Base-by-base conservation (phyloP, 2,113 vertebrate species). In the Seriola dumerili region DNA sequence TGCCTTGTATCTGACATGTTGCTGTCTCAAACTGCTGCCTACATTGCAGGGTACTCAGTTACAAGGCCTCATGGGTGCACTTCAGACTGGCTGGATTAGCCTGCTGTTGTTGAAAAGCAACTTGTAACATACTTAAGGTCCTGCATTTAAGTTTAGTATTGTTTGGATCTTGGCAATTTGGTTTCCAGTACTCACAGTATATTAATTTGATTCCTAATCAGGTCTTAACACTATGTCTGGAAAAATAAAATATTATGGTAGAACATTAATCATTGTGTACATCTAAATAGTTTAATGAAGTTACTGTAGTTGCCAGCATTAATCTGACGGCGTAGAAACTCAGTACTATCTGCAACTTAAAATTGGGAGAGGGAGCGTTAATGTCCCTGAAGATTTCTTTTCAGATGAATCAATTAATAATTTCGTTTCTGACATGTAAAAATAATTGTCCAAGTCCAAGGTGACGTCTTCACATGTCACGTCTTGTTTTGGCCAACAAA, bases 1-100 rank as follows among this genome's bases (percentile, higher is more conserved):
- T 5, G 68, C 42, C 73, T 73, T 63, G 36, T 62, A 77, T 36
- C 73, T 74, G 85, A 78, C 85, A 63, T 81, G 78, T 68, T 72
- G 72, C 57, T 81, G 82, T 82, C 72, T 80, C 61, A 75, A 58
- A 57, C 74, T 57, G 78, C 81, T 72, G 81, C 55, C 65, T 61
- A 59, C 57, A 72, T 67, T 57, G 54, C 67, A 29, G 17, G 14
- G 17, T 38, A 52, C 50, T 17, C 34, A 50, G 57, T 21, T 44
- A 34, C 55, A 34, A 75, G 52, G 13, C 71, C 25, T 68, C 38
- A 4, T 11, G 54, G 65, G 64, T 46, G 52, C 79, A 66, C 13
- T 19, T 55, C n/a, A 64, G 52, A 70, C 58, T 2, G 36, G 17
- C 17, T 11, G 12, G 7, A 23, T 59, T 21, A 62, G 16, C 12